Base-by-base conservation (phyloP, 2,797 vertebrate species). In the Coregonus sp. region DNA sequence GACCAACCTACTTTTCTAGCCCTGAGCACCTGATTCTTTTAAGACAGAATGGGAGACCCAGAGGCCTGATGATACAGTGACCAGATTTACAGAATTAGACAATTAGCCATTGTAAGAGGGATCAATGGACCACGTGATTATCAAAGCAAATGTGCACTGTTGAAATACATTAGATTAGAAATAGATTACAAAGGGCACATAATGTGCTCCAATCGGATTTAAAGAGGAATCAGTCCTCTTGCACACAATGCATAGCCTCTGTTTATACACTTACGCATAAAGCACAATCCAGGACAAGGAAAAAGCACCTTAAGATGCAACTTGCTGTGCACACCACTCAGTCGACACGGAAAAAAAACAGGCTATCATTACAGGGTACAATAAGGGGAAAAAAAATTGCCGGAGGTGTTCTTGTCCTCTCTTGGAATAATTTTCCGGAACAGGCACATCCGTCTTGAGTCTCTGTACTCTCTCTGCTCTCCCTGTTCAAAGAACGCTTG, bases 31-130 rank as follows among this genome's bases (percentile, higher is more conserved):
- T 70, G 72, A 86, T 72, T 74, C 70, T 82, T 71, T 84, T 73
- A 83, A 61, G 78, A 75, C 73, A 78, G 37, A 82, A 65, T 29
- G 76, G 31, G 76, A 88, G 71, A 73, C 29, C 74, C 69, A 37
- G 2, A 52, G 56, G 76, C 61, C 73, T 85, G 73, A 66, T 82
- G 87, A 70, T 84, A 84, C 56, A 72, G 76, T 84, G 83, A 86
- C 86, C 86, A 89, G 87, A 89, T 84, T 92, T 83, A 88, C 84
- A 88, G 81, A 90, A 92, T 93, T 91, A 90, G 85, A 81, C 78
- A 92, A 92, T 92, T 92, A 90, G 80, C 82, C 78, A 69, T 83
- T 83, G 56, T 91, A 94, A 91, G 85, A 90, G 33, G 90, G 89
- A 86, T 93, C 85, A 91, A 81, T 88, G 59, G 74, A 75, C 82